Base-by-base conservation (phyloP, 2,888 invertebrate species). In the Stenolophus ochropezus region DNA sequence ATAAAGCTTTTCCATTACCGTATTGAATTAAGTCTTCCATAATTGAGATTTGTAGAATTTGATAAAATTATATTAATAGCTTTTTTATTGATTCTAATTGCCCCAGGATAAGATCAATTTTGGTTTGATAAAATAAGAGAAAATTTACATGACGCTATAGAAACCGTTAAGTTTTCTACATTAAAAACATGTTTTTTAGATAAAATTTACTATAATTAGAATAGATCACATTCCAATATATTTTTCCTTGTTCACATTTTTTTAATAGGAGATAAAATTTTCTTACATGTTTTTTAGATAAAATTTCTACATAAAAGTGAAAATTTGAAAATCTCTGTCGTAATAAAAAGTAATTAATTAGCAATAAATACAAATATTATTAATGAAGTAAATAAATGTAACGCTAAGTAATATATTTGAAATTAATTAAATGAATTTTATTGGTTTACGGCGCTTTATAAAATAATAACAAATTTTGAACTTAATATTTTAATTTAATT, bases 11-110 rank as follows among this genome's bases (percentile, higher is more conserved):
- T 56, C 20, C 21, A 21, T 56, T 56, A 56, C 20, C 20, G 1
- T 20, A 53, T 53, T 53, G 53, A 18, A 53, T 18, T 53, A 18
- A 53, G 8, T 18, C 16, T 53, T 42, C 33, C 33, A 20, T 53
- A 56, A 56, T 56, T 18, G 21, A 56, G 56, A 56, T 56, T 5
- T 56, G 21, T 56, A 8, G 18, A 8, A 18, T 53, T 8, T 53
- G 56, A 56, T 56, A 56, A 56, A 56, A 56, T 53, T 56, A 56
- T 56, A 21, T 21, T 56, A 56, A 56, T 56, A 20, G 56, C 5
- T 11, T 56, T 21, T 21, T 56, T 56, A 56, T 56, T 56, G 21
- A 56, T 56, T 56, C 11, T 21, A 56, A 56, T 56, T 21, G 18
- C 56, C 18, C 18, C 51, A 4, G 51, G 51, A 8, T 51, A 51